Base-by-base conservation (phyloP, 2,113 vertebrate genomes). In the Mus pahari region DNA sequence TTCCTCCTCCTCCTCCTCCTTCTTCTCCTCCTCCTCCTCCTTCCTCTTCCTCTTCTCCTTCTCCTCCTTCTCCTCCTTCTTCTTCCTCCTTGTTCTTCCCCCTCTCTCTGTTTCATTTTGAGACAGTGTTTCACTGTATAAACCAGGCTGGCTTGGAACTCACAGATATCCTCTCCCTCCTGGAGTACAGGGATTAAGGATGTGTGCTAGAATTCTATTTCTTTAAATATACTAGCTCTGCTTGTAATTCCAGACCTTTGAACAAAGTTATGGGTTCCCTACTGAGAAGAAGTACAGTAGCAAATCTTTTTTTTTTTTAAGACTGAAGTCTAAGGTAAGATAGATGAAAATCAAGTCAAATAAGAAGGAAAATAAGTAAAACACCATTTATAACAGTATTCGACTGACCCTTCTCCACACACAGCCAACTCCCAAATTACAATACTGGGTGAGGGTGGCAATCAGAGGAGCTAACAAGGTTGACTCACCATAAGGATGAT, bases 331-430 rank as follows among this genome's bases (percentile, higher is more conserved):
- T 42, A 88, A 9, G 16, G 28, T 88, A 89, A 82, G 26, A 94
- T 55, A 94, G 36, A 60, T 7, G 78, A 66, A 97, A 92, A 77
- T 77, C 70, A 94, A 33, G 39, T 28, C 81, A 89, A 89, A 50
- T 16, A 78, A 66, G 42, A 68, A 91, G 64, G 92, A 5, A 58
- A 58, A 74, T 89, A 66, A 75, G 5, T 60, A 77, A 89, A n/a
- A 4, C 48, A 87, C 0, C 31, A 36, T 77, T 90, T 31, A 86
- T 33, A 81, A 71, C 91, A 71, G 16, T 89, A 81, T 70, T 90
- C 55, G 36, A 64, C 20, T n/a, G 36, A 70, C 50, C 3, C 26
- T 92, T 86, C 5, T n/a, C 6, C 58, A 68, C 48, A 70, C 8
- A 79, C 10, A 90, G 45, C 0, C 53, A 79, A 91, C 31, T 48